These are phyloP conservation scores for Mya arenaria DNA, from an alignment of 1,140 invertebrate species.

Conservation along the genomic window DNA sequence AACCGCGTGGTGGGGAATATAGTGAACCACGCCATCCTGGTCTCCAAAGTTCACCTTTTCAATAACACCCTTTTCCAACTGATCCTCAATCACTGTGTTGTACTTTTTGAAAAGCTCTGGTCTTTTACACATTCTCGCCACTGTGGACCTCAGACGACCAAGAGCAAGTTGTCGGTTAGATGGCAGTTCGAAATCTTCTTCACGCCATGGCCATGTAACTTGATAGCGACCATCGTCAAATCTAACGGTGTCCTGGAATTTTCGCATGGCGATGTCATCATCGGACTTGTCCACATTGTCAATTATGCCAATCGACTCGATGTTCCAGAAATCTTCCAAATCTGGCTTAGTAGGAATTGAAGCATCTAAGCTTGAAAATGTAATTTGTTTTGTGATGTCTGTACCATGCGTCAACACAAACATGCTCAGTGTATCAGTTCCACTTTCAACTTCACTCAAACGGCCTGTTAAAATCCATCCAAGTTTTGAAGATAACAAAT, in stretches of 20 bases:
- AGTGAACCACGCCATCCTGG: background rate
- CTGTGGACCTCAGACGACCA: background rate
- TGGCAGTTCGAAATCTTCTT: background rate
- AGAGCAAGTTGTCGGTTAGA: background rate
- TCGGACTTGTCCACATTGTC: background rate
- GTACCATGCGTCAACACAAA: constrained; percentile 24
- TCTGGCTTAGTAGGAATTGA: constrained; percentile 11
- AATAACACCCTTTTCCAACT: constrained; percentile 23
- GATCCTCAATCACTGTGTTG: constrained; percentile 19
- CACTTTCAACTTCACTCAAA: background rate
- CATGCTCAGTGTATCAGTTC: background rate
- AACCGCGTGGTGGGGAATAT: constrained; percentile 33
- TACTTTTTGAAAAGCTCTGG: constrained; percentile 29
- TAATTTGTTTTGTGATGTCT: background rate
- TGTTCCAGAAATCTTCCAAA: constrained; percentile 31
- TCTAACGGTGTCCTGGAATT: constrained; percentile 8
- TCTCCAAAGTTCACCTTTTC: background rate
- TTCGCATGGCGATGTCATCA: background rate
- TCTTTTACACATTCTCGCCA: background rate
- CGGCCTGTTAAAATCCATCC: background rate
- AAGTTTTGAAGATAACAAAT: background rate
- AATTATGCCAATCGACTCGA: constrained; percentile 21
- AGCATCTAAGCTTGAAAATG: constrained; percentile 9
- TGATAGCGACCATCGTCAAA: constrained; percentile 14
- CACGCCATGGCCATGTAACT: background rate